These are phyloP conservation scores for Rhinolophus sinicus DNA, from an alignment of 2,113 vertebrate species.

Conservation along the genomic window DNA sequence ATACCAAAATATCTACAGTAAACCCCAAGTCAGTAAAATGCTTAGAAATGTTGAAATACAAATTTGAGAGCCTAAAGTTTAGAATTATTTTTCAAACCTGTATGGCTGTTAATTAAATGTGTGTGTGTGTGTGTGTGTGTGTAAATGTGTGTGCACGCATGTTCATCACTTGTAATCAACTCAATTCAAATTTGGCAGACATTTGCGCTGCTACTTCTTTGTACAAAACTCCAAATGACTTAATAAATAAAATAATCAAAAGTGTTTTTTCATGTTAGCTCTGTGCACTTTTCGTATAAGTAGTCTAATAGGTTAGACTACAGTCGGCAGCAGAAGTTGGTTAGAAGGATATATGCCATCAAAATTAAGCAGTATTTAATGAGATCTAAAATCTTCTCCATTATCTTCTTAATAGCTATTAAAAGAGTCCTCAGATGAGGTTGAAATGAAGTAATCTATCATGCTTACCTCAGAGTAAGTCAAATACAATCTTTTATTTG, in stretches of 20 bases:
- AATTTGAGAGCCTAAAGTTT: neutral
- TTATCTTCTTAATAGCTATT: constrained; percentile 1
- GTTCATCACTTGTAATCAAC: neutral
- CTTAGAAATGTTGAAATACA: neutral
- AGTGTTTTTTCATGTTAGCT: neutral
- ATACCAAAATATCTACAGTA: neutral
- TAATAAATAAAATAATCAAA: constrained; percentile 8
- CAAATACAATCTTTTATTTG: neutral
- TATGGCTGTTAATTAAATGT: neutral
- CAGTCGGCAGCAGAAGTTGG: neutral
- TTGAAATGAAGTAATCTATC: neutral
- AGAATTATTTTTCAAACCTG: neutral
- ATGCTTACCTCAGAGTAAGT: neutral
- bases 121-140: neutral
- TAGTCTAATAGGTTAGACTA: neutral
- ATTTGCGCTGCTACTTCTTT: neutral
- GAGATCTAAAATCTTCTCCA: neutral
- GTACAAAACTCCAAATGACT: neutral
- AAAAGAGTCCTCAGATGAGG: neutral
- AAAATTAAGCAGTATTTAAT: neutral
- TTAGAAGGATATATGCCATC: neutral
- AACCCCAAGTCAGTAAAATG: neutral
- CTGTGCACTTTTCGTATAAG: neutral
- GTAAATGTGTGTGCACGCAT: neutral
- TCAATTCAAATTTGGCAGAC: neutral